Conservation (phyloP, 2,797 vertebrate species). For the Pristis pectinata region DNA sequence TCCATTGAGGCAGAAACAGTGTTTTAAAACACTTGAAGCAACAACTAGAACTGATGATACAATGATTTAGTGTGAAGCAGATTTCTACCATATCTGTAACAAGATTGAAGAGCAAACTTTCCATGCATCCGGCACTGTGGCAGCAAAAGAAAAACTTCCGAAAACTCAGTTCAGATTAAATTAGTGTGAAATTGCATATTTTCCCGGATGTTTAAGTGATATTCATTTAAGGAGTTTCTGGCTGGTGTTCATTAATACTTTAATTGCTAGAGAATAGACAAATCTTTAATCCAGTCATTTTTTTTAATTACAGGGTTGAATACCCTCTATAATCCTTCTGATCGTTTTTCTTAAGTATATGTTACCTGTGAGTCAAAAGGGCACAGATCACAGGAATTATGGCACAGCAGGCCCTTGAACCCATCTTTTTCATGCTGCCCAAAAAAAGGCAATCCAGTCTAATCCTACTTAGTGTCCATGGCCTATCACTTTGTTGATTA, state of each 20-base stretch:
- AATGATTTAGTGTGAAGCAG: background rate
- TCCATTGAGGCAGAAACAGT: background rate
- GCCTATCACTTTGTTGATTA: no score
- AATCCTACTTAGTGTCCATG: no score
- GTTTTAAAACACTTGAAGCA: background rate
- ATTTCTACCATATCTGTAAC: background rate
- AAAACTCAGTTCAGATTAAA: background rate
- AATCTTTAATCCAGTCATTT: background rate
- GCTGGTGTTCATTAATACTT: background rate
- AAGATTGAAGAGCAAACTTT: background rate
- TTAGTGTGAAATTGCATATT: constrained; percentile 4
- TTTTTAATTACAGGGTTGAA: background rate
- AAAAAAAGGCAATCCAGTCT: no score
- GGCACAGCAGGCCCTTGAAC: no score
- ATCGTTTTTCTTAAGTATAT: background rate
- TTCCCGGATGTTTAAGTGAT: background rate
- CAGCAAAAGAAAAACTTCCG: background rate
- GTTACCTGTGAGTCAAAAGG: background rate
- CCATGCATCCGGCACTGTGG: background rate
- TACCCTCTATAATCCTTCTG: background rate
- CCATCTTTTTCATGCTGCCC: no score
- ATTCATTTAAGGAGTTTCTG: background rate
- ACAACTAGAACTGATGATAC: background rate
- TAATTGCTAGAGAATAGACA: background rate
- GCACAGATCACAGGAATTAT: background rate